Evolutionary conservation across 2,888 invertebrate genomes (phyloP), one percentile per base, ranked within the genome.

Genomic region (Eristalis intricaria): DNA sequence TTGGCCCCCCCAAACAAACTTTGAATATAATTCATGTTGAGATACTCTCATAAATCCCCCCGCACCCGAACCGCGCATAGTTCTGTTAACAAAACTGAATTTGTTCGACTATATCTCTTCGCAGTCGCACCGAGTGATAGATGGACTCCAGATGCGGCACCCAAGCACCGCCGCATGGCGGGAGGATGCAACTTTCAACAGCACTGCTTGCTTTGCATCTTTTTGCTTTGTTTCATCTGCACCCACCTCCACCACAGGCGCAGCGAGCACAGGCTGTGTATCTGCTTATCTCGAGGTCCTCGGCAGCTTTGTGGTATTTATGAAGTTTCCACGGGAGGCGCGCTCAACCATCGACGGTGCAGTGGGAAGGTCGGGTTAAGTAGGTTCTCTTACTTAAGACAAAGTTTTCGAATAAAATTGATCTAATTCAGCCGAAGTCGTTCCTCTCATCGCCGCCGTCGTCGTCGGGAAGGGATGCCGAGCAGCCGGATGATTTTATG

Each of bases 21-120:
- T 87, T 87, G 65, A 80, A 87, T 76, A 87, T 87, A 80, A 84
- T 87, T 87, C 87, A 84, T 84, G 84, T 87, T 83, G 83, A 87
- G 87, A 87, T 87, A 87, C 84, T 84, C 73, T 84, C 84, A 80
- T 76, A 83, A 83, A 80, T 84, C 80, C 71, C 43, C 50, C 61
- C 56, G 61, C 26, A 26, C 32, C 32, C 32, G 73, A 76, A 80
- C 68, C 73, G 84, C 83, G 79, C 75, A 87, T 80, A 87, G 84
- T 80, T 87, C 76, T 84, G 84, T 83, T 87, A 87, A 84, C 83
- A 87, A 87, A 87, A 87, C 87, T 87, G 69, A 87, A 87, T 87
- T 87, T 87, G 87, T 84, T 87, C 76, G 76, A 80, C 79, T 80
- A 63, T 84, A 80, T 76, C 79, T 84, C 56, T 66, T 26, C 63